Conservation (phyloP, 2,888 invertebrate genomes). For the Rhopalosiphum nymphaeae region DNA sequence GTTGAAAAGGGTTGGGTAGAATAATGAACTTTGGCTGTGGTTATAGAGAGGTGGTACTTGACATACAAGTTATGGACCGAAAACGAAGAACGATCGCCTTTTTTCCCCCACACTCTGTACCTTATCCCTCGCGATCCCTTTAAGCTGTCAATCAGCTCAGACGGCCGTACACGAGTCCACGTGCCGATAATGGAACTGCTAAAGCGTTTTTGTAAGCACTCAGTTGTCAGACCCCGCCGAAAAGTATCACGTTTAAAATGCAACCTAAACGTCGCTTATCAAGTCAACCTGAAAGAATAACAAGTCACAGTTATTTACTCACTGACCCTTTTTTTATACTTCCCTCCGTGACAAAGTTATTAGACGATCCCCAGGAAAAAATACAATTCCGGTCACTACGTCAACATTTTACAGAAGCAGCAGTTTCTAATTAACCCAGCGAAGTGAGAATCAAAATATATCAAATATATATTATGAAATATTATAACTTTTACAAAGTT, state of each 20-base stretch:
- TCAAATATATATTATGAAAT: not conserved
- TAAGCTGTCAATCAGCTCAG: slow-evolving; percentile 61
- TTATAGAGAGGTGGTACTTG: slow-evolving; percentile 42
- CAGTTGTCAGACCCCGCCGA: slow-evolving; percentile 49
- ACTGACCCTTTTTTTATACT: slow-evolving; percentile 58
- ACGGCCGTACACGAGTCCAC: slow-evolving; percentile 65
- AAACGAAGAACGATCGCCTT: slow-evolving; percentile 56
- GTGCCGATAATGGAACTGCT: slow-evolving; percentile 67
- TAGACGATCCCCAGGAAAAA: slow-evolving; percentile 34
- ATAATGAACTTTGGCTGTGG: slow-evolving; percentile 55
- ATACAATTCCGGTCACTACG: slow-evolving; percentile 17
- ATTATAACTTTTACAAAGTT: slow-evolving; percentile 31
- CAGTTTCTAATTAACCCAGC: slow-evolving; percentile 51
- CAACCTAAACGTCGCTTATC: slow-evolving; percentile 61
- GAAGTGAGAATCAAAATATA: slow-evolving; percentile 6
- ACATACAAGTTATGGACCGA: slow-evolving; percentile 55
- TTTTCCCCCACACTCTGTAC: not conserved
- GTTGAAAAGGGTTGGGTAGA: slow-evolving; percentile 1
- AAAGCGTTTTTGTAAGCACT: slow-evolving; percentile 63
- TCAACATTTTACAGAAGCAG: slow-evolving; percentile 33
- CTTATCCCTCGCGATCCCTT: slow-evolving; percentile 50
- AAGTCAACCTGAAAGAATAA: slow-evolving; percentile 65
- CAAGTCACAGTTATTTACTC: slow-evolving; percentile 63
- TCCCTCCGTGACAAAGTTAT: slow-evolving; percentile 56
- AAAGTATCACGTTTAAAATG: slow-evolving; percentile 63